Evolutionary conservation across 2,888 invertebrate species (phyloP), one percentile per base, ranked within the genome.

Genomic region (Selenia dentaria): DNA sequence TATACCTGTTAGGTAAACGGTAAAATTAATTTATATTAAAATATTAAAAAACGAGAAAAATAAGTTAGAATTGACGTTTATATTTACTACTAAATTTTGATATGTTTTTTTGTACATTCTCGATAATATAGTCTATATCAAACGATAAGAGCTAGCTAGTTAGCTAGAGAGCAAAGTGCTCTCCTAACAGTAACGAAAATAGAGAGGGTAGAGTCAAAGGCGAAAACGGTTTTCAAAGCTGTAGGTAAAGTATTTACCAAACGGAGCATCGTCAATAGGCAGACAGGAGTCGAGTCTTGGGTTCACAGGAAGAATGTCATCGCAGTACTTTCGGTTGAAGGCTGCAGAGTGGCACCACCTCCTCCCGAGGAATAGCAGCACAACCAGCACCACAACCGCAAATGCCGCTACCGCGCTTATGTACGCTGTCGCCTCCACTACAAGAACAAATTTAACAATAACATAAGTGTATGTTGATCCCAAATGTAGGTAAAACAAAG

Each of bases 331-430:
- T 59, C 83, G 76, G 40, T 62, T 68, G 66, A 85, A 75, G 62
- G 90, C 71, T 51, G 89, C 65, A 11, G 82, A 58, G 75, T 83
- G 69, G 79, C 88, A 78, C 91, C 91, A 90, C 82, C 95, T 94
- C 70, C 97, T 95, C 75, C 96, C 96, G 59, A 98, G 93, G 89
- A 97, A 98, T 60, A 98, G 92, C 68, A 97, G 94, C 69, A 97
- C 93, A 57, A 97, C 94, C 67, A 98, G 91, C 62, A 98, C 92
- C 50, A 97, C 91, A 12, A 94, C 94, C 41, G 97, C 94, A 74
- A 97, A 94, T 54, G 95, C 96, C 54, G 95, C 96, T 67, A 97
- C 94, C 54, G 96, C 96, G 70, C 96, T 97, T 79, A 98, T 92
- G 78, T 97, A 95, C 74, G 96, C 96, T 68, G 96, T 95, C 68